A percentile compares a stretch with the other conserved stretches of the same genome.
These are phyloP conservation scores for Acanthococcus lagerstroemiae DNA, from an alignment of 2,888 invertebrate genomes.

Conservation along the genomic window DNA sequence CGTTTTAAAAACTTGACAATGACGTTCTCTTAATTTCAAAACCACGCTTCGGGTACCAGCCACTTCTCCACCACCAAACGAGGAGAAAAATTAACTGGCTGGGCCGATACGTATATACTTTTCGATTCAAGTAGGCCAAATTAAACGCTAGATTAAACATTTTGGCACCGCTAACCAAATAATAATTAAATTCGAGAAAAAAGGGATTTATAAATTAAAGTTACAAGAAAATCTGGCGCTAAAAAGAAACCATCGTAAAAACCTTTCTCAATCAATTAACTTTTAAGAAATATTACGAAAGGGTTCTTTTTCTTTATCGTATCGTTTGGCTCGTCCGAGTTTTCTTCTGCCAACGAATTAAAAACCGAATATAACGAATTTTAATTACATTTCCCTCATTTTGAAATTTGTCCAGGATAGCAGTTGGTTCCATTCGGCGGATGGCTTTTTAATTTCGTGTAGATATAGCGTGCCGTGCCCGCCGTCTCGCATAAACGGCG, in stretches of 20 bases:
- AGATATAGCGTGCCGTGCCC: background rate
- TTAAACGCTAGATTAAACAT: conserved; percentile 26
- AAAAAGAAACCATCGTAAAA: conserved; percentile 25
- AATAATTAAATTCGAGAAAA: conserved; percentile 28
- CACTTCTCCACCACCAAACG: too few relatives aligned
- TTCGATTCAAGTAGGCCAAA: too few relatives aligned
- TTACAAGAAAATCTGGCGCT: conserved; percentile 30
- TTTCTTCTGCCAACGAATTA: conserved; percentile 9
- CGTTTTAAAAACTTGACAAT: too few relatives aligned
- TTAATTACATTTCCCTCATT: conserved; percentile 23
- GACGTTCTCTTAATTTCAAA: too few relatives aligned
- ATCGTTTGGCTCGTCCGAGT: conserved; percentile 21
- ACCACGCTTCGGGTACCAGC: too few relatives aligned
- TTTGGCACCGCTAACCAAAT: conserved; percentile 26
- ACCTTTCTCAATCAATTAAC: conserved; percentile 28
- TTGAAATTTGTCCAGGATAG: conserved; percentile 24
- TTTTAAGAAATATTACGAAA: conserved; percentile 24
- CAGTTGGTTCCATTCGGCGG: conserved; percentile 9
- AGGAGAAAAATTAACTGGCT: too few relatives aligned
- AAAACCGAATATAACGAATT: conserved; percentile 29
- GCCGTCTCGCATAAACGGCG: background rate
- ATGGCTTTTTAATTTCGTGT: background rate
- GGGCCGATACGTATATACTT: too few relatives aligned
- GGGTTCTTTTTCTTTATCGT: conserved; percentile 15
- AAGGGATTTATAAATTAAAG: conserved; percentile 25